A percentile compares a stretch with the other conserved stretches of the same genome.
phyloP scores from a whole-genome alignment of 2,888 invertebrate genomes.

The Sympetrum striolatum region DNA sequence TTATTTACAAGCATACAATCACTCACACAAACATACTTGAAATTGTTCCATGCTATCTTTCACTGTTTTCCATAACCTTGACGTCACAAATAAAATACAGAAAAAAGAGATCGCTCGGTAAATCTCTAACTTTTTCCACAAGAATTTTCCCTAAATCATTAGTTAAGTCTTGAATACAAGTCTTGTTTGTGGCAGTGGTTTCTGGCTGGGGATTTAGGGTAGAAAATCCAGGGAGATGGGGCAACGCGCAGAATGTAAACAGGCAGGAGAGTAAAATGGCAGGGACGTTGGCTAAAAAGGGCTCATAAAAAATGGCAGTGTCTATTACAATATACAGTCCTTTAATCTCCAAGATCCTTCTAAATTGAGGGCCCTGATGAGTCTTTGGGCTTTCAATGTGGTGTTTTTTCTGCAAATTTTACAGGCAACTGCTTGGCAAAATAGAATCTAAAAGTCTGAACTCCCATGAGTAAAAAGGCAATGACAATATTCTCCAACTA shows the following conservation, averaged over 20 bases:
- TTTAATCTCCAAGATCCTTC: slow-evolving; percentile 29
- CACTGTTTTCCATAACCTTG: not conserved
- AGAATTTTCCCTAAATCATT: slow-evolving; percentile 38
- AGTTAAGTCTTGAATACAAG: slow-evolving; percentile 36
- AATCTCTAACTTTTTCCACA: slow-evolving; percentile 14
- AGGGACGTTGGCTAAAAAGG: slow-evolving; percentile 36
- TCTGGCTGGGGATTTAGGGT: slow-evolving; percentile 24
- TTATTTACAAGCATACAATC: slow-evolving; percentile 39
- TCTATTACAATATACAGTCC: slow-evolving; percentile 35
- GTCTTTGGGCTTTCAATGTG: slow-evolving; percentile 24
- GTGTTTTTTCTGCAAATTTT: slow-evolving; percentile 25
- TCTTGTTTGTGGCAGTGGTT: slow-evolving; percentile 39
- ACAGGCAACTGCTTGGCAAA: slow-evolving; percentile 40
- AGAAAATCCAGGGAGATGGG: not conserved
- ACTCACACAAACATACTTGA: not conserved
- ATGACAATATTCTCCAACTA: slow-evolving; percentile 36
- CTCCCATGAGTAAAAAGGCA: slow-evolving; percentile 38
- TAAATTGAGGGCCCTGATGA: not conserved
- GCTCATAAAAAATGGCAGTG: slow-evolving; percentile 42
- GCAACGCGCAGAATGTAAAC: slow-evolving; percentile 18
- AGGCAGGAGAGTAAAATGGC: slow-evolving; percentile 15
- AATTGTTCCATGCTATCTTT: not conserved
- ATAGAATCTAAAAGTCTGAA: slow-evolving; percentile 43
- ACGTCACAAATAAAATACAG: slow-evolving; percentile 33
- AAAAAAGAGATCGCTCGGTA: slow-evolving; percentile 36